Conservation (phyloP, 2,797 vertebrate species). For the Schizopygopsis pylzovi region DNA sequence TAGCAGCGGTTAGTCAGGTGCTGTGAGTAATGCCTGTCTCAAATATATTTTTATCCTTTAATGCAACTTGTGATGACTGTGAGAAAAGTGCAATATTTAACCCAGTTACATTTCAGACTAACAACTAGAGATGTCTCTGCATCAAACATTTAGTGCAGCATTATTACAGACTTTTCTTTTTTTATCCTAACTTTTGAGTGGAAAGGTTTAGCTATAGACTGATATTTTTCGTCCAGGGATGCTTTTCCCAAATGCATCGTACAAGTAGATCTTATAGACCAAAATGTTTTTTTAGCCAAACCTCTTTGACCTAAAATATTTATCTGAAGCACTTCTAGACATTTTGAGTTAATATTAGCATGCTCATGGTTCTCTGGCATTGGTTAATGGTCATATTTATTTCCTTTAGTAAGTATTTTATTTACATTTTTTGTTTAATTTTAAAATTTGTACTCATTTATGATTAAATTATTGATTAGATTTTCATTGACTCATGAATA, state of each 20-base stretch:
- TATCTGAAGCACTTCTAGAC: neutral
- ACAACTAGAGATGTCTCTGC: neutral
- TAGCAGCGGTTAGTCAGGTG: constrained; percentile 46
- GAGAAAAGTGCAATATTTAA: constrained; percentile 36
- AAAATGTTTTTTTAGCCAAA: neutral
- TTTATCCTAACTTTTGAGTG: neutral
- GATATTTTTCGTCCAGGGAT: neutral
- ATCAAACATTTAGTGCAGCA: neutral
- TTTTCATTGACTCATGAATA: neutral
- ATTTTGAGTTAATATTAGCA: neutral
- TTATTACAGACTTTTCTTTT: neutral
- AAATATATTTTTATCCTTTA: constrained; percentile 43
- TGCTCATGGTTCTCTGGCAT: neutral
- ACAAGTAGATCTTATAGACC: neutral
- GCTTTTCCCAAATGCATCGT: neutral
- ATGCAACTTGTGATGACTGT: neutral
- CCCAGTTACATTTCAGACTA: constrained; percentile 11
- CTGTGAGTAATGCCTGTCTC: constrained; percentile 44
- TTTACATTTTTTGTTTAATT: too few relatives aligned
- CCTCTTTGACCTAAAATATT: neutral
- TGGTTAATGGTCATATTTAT: neutral
- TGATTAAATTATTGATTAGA: too few relatives aligned
- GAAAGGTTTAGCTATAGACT: neutral
- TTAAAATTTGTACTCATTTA: too few relatives aligned
- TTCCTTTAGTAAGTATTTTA: neutral